A percentile compares a stretch with the other conserved stretches of the same genome.
Evolutionary conservation across 2,797 vertebrate species (phyloP).

Genomic region (Lepidocolaptes lacrymiger): DNA sequence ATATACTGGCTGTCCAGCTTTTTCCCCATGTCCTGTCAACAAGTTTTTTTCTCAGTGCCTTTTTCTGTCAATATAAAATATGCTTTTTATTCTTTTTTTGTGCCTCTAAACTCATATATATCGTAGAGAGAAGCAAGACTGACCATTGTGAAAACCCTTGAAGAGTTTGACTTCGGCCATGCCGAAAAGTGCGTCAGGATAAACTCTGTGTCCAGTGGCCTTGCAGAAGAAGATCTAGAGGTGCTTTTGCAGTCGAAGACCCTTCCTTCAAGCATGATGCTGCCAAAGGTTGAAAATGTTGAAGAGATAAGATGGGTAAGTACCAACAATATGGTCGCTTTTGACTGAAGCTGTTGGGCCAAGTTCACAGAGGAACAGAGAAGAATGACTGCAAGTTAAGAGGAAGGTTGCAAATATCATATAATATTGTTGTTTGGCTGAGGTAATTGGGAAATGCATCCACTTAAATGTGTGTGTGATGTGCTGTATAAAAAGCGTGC

Average conservation of each 20-base stretch:
- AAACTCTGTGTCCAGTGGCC: slow-evolving; percentile 93
- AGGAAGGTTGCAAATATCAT: not conserved
- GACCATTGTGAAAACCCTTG: slow-evolving; percentile 85
- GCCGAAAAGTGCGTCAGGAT: slow-evolving; percentile 94
- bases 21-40: not conserved
- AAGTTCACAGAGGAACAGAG: not conserved
- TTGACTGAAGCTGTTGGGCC: not conserved
- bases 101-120: not conserved
- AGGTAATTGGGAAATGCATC: not conserved
- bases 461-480: not conserved
- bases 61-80: not conserved
- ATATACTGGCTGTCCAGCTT: not conserved
- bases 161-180: slow-evolving; percentile 84
- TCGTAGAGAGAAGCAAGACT: slow-evolving; percentile 87
- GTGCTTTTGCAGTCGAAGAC: slow-evolving; percentile 83
- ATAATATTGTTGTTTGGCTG: not conserved
- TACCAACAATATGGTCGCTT: not conserved
- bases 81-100: not conserved
- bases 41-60: not conserved
- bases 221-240: slow-evolving; percentile 89
- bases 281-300: slow-evolving; percentile 93
- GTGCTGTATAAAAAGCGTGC: not conserved
- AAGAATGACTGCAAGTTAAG: not conserved
- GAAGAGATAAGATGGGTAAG: slow-evolving; percentile 94
- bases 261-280: slow-evolving; percentile 93